A percentile compares a stretch with the other conserved stretches of the same genome.
phyloP scores from a whole-genome alignment of 2,113 vertebrate species.

The Heteronetta atricapilla region DNA sequence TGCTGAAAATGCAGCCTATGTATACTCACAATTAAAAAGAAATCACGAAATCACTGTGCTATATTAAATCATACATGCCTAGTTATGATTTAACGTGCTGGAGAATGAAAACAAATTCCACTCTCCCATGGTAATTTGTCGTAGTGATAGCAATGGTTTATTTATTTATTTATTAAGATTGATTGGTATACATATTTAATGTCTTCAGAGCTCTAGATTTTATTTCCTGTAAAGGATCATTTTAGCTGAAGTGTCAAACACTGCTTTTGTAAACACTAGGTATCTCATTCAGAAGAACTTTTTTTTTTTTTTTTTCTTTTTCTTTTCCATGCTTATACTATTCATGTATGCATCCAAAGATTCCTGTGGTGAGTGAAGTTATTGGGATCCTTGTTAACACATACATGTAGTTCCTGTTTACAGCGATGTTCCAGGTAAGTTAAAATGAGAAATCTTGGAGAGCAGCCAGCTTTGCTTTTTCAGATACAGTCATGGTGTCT shows the following conservation, averaged over 20 bases:
- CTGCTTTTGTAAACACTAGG: not conserved
- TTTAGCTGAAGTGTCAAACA: not conserved
- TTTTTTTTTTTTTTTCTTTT: not conserved
- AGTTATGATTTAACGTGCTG: constrained; percentile 43
- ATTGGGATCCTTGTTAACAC: constrained; percentile 10
- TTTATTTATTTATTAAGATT: not conserved
- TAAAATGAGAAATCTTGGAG: constrained; percentile 20
- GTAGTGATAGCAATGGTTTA: not conserved
- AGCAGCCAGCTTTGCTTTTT: constrained; percentile 6
- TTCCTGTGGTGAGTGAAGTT: constrained; percentile 34
- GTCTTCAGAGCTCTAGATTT: not conserved
- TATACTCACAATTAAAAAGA: constrained; percentile 55
- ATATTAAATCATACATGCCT: constrained; percentile 51
- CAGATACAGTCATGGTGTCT: not conserved
- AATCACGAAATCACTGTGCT: constrained; percentile 54
- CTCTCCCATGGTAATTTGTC: not conserved
- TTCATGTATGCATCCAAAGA: constrained; percentile 14
- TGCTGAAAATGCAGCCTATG: constrained; percentile 50
- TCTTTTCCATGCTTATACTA: not conserved
- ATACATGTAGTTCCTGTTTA: not conserved
- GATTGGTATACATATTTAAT: not conserved
- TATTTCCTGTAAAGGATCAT: not conserved
- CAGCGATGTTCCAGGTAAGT: not conserved
- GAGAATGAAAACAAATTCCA: constrained; percentile 42
- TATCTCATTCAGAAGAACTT: not conserved